Evolutionary conservation across 2,888 invertebrate genomes (phyloP).

Genomic region (Leucophenga montana): DNA sequence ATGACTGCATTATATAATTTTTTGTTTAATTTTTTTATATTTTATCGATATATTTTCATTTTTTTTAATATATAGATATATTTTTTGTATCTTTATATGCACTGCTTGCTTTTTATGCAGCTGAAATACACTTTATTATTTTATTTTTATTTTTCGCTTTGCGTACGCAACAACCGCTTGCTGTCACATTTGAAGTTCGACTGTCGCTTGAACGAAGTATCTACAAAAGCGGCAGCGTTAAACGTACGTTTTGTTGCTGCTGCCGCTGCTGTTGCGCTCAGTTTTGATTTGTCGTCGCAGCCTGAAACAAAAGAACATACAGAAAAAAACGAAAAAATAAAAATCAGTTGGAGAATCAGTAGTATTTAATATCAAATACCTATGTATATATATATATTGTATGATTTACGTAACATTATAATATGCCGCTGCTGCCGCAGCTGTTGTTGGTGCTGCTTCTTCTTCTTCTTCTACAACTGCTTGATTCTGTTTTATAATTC

Average conservation of each 20-base stretch:
- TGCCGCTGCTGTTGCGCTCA: not conserved
- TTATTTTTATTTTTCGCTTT: not conserved
- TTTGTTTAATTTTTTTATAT: not conserved
- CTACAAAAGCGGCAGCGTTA: not conserved
- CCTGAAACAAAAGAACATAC: conserved; percentile 32
- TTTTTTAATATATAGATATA: too few relatives aligned
- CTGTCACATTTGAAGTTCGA: conserved; percentile 21
- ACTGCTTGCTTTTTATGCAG: not conserved
- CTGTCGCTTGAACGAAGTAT: conserved; percentile 3
- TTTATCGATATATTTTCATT: not conserved
- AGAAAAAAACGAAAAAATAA: conserved; percentile 20
- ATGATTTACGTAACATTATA: conserved; percentile 22
- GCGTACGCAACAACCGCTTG: conserved; percentile 3
- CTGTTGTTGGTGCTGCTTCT: not conserved
- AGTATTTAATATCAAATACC: conserved; percentile 5
- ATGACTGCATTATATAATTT: not conserved
- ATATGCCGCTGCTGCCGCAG: conserved; percentile 12
- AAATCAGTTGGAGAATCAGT: conserved; percentile 13
- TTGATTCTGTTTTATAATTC: conserved; percentile 28
- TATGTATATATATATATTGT: not conserved
- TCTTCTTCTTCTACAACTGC: conserved; percentile 13
- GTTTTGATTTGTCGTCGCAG: conserved; percentile 23
- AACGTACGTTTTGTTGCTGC: not conserved
- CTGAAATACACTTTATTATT: not conserved
- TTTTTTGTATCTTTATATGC: not conserved